Percentiles rank a stretch among this genome's conserved stretches.
phyloP scores from a whole-genome alignment of 2,797 vertebrate genomes.

The Kryptopterus vitreolus region DNA sequence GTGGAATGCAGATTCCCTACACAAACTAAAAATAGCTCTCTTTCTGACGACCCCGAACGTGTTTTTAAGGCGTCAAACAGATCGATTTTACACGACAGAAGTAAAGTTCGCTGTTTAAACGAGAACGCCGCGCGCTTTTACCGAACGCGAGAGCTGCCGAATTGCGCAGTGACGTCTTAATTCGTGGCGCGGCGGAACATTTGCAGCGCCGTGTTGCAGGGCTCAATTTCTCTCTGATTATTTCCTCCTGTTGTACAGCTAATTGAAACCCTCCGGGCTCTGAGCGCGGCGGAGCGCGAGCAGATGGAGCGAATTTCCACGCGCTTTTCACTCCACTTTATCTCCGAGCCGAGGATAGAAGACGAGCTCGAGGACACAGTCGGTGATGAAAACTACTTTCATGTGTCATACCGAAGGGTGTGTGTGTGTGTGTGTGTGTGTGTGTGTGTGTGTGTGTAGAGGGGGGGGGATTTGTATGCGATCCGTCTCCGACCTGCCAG shows the following conservation, averaged over 20 bases:
- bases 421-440: too few species aligned
- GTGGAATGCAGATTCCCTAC: slow-evolving; percentile 20
- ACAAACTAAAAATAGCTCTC: not conserved
- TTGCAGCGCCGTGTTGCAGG: slow-evolving; percentile 26
- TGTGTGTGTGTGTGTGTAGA: too few species aligned
- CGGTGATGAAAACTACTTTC: slow-evolving; percentile 45
- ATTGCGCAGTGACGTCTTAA: slow-evolving; percentile 19
- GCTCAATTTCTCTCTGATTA: slow-evolving; percentile 47
- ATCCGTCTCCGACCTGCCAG: slow-evolving; percentile 49
- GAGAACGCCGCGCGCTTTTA: not conserved
- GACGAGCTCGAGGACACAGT: slow-evolving; percentile 48
- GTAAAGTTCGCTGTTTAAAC: too few species aligned
- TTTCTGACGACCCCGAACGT: not conserved
- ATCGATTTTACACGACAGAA: not conserved
- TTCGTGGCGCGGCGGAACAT: slow-evolving; percentile 34
- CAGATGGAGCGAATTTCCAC: slow-evolving; percentile 42
- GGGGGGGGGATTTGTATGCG: slow-evolving; percentile 10
- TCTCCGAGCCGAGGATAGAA: slow-evolving; percentile 37
- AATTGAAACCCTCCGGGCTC: slow-evolving; percentile 46
- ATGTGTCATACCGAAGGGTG: slow-evolving; percentile 44
- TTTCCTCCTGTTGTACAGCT: slow-evolving; percentile 46
- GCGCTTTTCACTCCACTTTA: slow-evolving; percentile 20
- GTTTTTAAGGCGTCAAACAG: not conserved
- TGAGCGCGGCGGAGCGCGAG: slow-evolving; percentile 23
- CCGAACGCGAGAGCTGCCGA: slow-evolving; percentile 12